Base-by-base conservation (phyloP, 2,113 vertebrate species). In the Microtus ochrogaster region DNA sequence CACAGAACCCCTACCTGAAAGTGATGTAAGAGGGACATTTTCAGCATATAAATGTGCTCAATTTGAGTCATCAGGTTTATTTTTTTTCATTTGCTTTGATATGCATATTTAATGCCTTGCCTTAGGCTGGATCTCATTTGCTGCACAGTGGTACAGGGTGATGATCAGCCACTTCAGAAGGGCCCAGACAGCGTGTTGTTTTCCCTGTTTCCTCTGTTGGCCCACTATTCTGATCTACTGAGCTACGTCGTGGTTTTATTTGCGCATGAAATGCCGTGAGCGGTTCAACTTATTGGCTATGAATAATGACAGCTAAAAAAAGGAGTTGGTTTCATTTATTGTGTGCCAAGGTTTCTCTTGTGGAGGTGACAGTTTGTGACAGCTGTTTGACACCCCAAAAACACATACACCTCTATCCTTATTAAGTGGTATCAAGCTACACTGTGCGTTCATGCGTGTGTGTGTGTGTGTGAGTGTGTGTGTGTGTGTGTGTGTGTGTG, bases 101-200 rank as follows among this genome's bases (percentile, higher is more conserved):
- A 99, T 99, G 99, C 99, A 99, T 99, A 99, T 99, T 99, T 99
- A 99, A 99, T 99, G 99, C 98, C 98, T 98, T 98, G 99, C 99
- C 99, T 97, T 82, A 95, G 99, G 99, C 99, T 99, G 99, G 98
- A 99, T 99, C 99, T 99, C 99, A 99, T 99, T 99, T 99, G 99
- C 98, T 98, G 99, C 99, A 98, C 98, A 98, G 99, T 99, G 98
- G 98, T 99, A 98, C 99, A 98, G 98, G 98, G 98, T 99, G 99
- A 99, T 99, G 99, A 99, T 99, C 99, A 99, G 98, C 98, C 98
- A 99, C 99, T 99, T 99, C 98, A 99, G 98, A 99, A 98, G 98
- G 98, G 98, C 98, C 97, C 97, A 99, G 99, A 99, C 98, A 98
- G 98, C 98, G 96, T 97, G 96, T 98, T 99, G 98, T 99, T 98